Conservation (phyloP, 1,140 invertebrate species). For the Aphelinus certus region DNA sequence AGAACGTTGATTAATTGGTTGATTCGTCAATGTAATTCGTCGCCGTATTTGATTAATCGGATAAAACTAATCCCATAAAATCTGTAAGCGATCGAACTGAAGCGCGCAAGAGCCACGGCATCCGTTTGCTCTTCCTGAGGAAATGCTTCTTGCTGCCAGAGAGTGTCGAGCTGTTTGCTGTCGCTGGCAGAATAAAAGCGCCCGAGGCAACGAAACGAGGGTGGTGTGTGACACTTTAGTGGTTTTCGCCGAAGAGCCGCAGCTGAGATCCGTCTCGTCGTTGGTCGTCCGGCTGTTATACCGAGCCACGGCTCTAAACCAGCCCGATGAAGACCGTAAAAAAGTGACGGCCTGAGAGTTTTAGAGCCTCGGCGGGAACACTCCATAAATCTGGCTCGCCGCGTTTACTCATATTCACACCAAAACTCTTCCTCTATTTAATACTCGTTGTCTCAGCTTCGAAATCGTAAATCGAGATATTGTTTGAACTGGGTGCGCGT, state of each 20-base stretch:
- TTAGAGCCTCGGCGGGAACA: constrained; percentile 52
- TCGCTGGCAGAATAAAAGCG: constrained; percentile 21
- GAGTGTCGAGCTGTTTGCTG: background rate
- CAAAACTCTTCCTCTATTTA: too few species aligned
- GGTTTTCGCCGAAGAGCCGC: constrained; percentile 26
- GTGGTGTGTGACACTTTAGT: constrained; percentile 12
- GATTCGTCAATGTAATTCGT: too few species aligned
- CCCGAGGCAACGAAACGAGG: constrained; percentile 17
- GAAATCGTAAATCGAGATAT: too few species aligned
- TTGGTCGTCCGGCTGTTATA: constrained; percentile 22
- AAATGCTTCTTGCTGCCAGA: background rate
- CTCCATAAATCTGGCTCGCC: constrained; percentile 56
- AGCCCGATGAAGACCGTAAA: constrained; percentile 37
- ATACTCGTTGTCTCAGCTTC: too few species aligned
- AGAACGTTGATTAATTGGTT: too few species aligned
- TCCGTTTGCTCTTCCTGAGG: constrained; percentile 21
- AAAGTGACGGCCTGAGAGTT: constrained; percentile 47
- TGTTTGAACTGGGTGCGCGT: too few species aligned
- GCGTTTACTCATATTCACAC: too few species aligned
- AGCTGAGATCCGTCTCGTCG: background rate
- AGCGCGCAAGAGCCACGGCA: too few species aligned
- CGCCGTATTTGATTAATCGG: too few species aligned
- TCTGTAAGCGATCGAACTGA: too few species aligned
- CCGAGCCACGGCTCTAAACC: background rate
- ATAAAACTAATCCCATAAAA: too few species aligned